Evolutionary conservation across 2,888 invertebrate species (phyloP), one percentile per base, ranked within the genome.

Genomic region (Nephrotoma guestfalica): DNA sequence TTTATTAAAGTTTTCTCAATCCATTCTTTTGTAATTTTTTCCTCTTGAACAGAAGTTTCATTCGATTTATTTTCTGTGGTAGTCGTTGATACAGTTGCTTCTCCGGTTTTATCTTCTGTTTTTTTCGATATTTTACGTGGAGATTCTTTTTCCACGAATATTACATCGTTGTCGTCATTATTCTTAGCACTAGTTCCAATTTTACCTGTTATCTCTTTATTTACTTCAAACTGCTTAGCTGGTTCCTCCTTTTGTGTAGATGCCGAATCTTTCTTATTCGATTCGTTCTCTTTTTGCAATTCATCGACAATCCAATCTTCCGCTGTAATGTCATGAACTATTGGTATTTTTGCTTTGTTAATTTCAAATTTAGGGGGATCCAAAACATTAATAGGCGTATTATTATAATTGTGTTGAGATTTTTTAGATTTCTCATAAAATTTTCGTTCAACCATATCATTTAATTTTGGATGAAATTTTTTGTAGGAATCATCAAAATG

Each of bases 371-470:
- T 84, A 6, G 84, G 84, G 0, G 84, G 4, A 7, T 84, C 84
- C 0, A 84, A 15, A 15, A 42, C 6, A 41, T 41, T 41, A 15
- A 84, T 6, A 0, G 84, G 0, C 6, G 15, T 84, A 43, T 41
- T 85, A 45, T 45, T 43, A 6, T 85, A 42, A 18, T 18, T 85
- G 42, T 41, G n/a, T 84, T 89, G 89, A 15, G 88, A 88, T 86
- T 88, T 89, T 86, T 89, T 89, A 0, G 90, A 88, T 86, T 90
- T 89, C 1, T 89, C 88, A 87, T 90, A 90, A 86, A 89, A 89
- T 57, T 88, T 88, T 85, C 89, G 88, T 87, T 90, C 90, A 0
- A 88, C 88, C 86, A 89, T 88, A 83, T 90, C 89, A 87, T 90
- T 90, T 2, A 89, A 87, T 11, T 88, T 41, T 2, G 89, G 88